These are phyloP conservation scores for Drosophila mojavensis DNA, from an alignment of 1,140 invertebrate species.

Conservation along the genomic window DNA sequence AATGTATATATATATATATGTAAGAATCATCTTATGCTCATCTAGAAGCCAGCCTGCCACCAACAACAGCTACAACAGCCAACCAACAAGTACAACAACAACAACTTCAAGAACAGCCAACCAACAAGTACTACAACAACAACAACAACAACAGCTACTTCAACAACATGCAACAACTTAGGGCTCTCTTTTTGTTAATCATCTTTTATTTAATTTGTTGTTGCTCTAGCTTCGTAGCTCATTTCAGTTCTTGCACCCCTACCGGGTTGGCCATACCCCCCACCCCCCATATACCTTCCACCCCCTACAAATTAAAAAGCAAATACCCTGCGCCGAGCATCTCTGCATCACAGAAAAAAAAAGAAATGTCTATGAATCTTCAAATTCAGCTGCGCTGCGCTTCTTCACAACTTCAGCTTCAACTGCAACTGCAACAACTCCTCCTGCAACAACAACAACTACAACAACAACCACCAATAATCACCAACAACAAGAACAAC, in stretches of 20 bases:
- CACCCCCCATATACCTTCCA: background rate
- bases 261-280: slow-evolving; percentile 3
- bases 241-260: slow-evolving; percentile 17
- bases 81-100: slow-evolving; percentile 26
- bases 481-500: slow-evolving; percentile 38
- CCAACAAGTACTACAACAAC: slow-evolving; percentile 20
- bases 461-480: slow-evolving; percentile 27
- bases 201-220: slow-evolving; percentile 17
- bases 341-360: background rate
- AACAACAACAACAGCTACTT: slow-evolving; percentile 10
- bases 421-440: slow-evolving; percentile 43
- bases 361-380: slow-evolving; percentile 4
- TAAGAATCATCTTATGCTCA: slow-evolving; percentile 39
- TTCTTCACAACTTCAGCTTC: slow-evolving; percentile 34
- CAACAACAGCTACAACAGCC: slow-evolving; percentile 20
- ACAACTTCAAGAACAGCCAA: slow-evolving; percentile 1
- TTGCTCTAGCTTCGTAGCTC: slow-evolving; percentile 11
- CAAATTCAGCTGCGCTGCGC: slow-evolving; percentile 34
- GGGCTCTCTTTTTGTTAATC: slow-evolving; percentile 7
- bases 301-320: background rate
- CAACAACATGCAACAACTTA: slow-evolving; percentile 11
- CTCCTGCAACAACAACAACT: slow-evolving; percentile 26
- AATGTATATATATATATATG: slow-evolving; percentile 2
- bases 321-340: slow-evolving; percentile 11
- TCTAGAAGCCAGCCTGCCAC: slow-evolving; percentile 47